phyloP scores from a whole-genome alignment of 2,888 invertebrate species.

The Tipula confusa region DNA sequence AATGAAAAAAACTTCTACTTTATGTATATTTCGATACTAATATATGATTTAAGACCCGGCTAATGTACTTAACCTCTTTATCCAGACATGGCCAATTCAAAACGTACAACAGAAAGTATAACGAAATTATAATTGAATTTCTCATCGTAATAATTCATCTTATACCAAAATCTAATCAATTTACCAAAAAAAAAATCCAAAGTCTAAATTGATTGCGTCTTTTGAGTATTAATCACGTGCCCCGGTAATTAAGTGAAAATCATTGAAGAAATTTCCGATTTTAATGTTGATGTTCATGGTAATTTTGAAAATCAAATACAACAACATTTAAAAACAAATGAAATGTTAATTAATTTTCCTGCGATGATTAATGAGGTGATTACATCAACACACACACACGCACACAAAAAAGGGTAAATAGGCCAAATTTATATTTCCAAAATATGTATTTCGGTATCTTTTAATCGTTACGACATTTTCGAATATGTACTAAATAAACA shows the following conservation, averaged over 20 bases:
- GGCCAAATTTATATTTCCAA: no score
- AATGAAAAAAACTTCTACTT: background rate
- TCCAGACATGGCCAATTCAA: background rate
- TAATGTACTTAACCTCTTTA: background rate
- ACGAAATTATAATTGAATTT: background rate
- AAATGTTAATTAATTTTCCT: constrained; percentile 9
- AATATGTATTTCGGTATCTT: no score
- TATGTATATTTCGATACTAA: background rate
- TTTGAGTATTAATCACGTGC: background rate
- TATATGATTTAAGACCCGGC: background rate
- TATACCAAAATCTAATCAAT: background rate
- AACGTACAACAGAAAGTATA: background rate
- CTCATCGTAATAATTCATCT: background rate
- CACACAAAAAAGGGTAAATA: no score
- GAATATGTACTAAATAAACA: no score
- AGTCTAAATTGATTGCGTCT: background rate
- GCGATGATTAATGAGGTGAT: background rate
- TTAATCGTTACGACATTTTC: no score
- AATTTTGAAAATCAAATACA: background rate
- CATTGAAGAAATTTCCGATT: background rate
- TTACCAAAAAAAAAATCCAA: background rate
- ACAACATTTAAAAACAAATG: background rate
- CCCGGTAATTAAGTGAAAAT: constrained; percentile 9
- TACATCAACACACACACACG: no score
- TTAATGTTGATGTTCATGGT: background rate